Percentiles rank a stretch among this genome's conserved stretches.
These are phyloP conservation scores for Samia ricini DNA, from an alignment of 1,140 invertebrate genomes.

Conservation along the genomic window DNA sequence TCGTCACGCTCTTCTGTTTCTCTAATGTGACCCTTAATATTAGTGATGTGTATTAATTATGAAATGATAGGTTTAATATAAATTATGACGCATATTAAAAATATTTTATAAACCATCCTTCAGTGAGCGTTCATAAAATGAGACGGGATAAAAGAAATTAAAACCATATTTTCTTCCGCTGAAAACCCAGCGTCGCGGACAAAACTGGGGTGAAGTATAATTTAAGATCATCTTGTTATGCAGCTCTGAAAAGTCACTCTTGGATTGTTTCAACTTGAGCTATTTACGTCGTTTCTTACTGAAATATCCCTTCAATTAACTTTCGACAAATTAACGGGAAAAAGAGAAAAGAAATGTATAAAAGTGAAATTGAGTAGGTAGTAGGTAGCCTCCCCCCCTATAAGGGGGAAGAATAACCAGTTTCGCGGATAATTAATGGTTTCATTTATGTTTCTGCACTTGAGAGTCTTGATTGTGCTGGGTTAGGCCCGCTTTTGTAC, in stretches of 20 bases:
- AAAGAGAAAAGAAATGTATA: conserved; percentile 55
- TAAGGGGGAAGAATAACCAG: conserved; percentile 63
- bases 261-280: conserved; percentile 36
- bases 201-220: conserved; percentile 21
- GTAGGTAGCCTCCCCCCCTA: no score
- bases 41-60: neutral
- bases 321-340: conserved; percentile 56
- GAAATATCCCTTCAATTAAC: conserved; percentile 56
- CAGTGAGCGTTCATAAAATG: conserved; percentile 6
- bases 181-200: conserved; percentile 12
- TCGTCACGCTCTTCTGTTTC: neutral
- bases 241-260: conserved; percentile 24
- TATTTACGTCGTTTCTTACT: conserved; percentile 39
- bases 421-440: conserved; percentile 73
- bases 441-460: conserved; percentile 76
- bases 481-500: conserved; percentile 57
- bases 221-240: conserved; percentile 34
- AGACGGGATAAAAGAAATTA: conserved; percentile 18
- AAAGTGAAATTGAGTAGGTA: conserved; percentile 30
- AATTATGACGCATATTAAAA: neutral
- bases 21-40: neutral
- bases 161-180: conserved; percentile 16
- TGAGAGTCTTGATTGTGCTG: conserved; percentile 71
- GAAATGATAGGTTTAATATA: neutral
- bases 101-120: neutral